phyloP scores from a whole-genome alignment of 2,888 invertebrate species.

The Sepioteuthis lessoniana region DNA sequence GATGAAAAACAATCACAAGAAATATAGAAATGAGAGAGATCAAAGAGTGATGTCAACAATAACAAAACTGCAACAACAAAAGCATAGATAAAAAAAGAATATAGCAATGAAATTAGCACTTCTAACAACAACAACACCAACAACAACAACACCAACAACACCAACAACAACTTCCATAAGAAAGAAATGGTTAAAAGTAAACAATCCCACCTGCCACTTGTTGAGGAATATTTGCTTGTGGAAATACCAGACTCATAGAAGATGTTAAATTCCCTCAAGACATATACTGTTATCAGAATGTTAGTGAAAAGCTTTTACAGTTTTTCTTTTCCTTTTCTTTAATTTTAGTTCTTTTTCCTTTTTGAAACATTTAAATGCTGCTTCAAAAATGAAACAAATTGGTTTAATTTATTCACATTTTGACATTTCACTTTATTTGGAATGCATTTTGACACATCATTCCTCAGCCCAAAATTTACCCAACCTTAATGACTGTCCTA shows the following conservation, averaged over 20 bases:
- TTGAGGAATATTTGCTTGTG: neutral
- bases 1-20: neutral
- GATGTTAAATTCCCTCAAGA: neutral
- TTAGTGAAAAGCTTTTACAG: neutral
- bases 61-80: neutral
- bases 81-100: neutral
- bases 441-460: neutral
- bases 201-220: neutral
- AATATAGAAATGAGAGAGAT: neutral
- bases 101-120: no score
- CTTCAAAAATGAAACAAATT: neutral
- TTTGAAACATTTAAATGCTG: neutral
- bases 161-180: neutral
- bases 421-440: neutral
- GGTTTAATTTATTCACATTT: neutral
- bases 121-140: neutral
- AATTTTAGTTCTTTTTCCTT: neutral
- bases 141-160: neutral
- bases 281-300: neutral
- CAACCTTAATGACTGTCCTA: no score
- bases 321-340: neutral
- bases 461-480: no score
- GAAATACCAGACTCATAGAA: neutral
- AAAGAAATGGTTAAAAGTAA: neutral
- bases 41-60: neutral